Percentiles rank a stretch among this genome's conserved stretches.
phyloP scores from a whole-genome alignment of 1,140 invertebrate genomes.

The Megalonaias nervosa region DNA sequence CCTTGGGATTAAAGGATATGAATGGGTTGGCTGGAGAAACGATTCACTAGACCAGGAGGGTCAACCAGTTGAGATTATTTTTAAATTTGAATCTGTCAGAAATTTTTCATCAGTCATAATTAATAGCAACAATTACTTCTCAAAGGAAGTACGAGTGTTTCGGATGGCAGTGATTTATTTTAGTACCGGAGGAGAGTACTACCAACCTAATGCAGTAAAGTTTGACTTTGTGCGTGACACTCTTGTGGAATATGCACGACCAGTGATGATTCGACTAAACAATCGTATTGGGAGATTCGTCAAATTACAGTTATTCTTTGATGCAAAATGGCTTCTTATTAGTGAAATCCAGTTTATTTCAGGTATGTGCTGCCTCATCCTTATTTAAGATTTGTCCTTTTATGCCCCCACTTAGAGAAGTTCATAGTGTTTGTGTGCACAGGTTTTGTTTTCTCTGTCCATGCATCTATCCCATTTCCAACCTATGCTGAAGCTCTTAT shows the following conservation, averaged over 20 bases:
- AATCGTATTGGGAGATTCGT: constrained; percentile 87
- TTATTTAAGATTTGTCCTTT: background rate
- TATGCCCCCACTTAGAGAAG: too few species aligned
- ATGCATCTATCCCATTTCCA: too few species aligned
- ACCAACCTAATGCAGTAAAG: constrained; percentile 81
- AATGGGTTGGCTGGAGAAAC: constrained; percentile 95
- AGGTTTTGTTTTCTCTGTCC: too few species aligned
- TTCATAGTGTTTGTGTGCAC: too few species aligned
- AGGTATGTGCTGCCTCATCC: constrained; percentile 47
- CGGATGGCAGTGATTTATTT: constrained; percentile 81
- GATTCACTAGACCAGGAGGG: constrained; percentile 75
- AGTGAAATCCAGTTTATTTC: constrained; percentile 81
- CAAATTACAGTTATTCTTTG: constrained; percentile 85
- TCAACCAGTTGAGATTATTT: constrained; percentile 72
- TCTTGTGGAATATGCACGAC: constrained; percentile 86
- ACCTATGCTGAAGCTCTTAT: too few species aligned
- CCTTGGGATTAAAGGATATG: constrained; percentile 80
- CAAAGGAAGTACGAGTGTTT: constrained; percentile 79
- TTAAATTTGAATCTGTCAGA: constrained; percentile 89
- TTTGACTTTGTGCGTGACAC: constrained; percentile 84
- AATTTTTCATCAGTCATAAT: constrained; percentile 92
- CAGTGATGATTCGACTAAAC: constrained; percentile 87
- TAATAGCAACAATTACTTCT: constrained; percentile 83
- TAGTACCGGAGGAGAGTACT: constrained; percentile 84
- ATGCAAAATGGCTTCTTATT: constrained; percentile 90